Percentiles rank a stretch among this genome's conserved stretches.
Conservation (phyloP, 92 coral and sea anemone species). For the Blastomussa wellsi region DNA sequence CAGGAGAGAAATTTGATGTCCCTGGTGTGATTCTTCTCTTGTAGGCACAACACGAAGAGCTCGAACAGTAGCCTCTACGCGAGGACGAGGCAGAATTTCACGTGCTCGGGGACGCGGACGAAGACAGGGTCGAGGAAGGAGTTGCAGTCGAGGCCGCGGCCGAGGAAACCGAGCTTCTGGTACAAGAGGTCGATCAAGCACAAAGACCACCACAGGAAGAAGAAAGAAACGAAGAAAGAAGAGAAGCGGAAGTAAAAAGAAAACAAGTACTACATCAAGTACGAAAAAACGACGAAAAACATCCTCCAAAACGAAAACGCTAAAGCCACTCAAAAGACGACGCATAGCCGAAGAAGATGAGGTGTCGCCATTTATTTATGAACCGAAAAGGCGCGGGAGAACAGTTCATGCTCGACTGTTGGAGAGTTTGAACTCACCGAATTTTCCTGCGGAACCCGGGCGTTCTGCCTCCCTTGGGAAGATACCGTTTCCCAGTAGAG, state of each 20-base stretch:
- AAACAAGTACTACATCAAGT: slow-evolving; percentile 13
- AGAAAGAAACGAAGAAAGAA: slow-evolving; percentile 12
- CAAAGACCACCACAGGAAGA: slow-evolving; percentile 32
- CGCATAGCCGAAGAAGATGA: slow-evolving; percentile 52
- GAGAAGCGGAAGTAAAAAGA: slow-evolving; percentile 8
- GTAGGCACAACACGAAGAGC: slow-evolving; percentile 52
- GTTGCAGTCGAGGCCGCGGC: slow-evolving; percentile 26
- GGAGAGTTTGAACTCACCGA: slow-evolving; percentile 63
- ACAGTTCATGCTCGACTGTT: slow-evolving; percentile 75
- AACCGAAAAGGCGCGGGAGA: slow-evolving; percentile 54
- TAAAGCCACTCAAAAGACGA: slow-evolving; percentile 47
- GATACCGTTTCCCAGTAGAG: slow-evolving; percentile 69
- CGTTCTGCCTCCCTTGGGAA: slow-evolving; percentile 58
- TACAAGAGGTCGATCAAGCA: slow-evolving; percentile 48
- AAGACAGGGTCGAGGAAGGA: slow-evolving; percentile 18
- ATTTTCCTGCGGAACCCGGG: slow-evolving; percentile 46
- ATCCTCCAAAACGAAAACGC: slow-evolving; percentile 22
- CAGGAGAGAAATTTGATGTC: not conserved
- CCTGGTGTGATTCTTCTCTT: not conserved
- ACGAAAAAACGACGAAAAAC: slow-evolving; percentile 12
- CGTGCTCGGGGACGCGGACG: slow-evolving; percentile 48
- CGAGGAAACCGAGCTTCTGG: slow-evolving; percentile 57
- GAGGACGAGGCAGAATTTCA: slow-evolving; percentile 59
- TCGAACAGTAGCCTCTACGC: slow-evolving; percentile 72
- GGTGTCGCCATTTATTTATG: slow-evolving; percentile 47